Conservation (phyloP, 2,113 vertebrate species). For the Lophius piscatorius region DNA sequence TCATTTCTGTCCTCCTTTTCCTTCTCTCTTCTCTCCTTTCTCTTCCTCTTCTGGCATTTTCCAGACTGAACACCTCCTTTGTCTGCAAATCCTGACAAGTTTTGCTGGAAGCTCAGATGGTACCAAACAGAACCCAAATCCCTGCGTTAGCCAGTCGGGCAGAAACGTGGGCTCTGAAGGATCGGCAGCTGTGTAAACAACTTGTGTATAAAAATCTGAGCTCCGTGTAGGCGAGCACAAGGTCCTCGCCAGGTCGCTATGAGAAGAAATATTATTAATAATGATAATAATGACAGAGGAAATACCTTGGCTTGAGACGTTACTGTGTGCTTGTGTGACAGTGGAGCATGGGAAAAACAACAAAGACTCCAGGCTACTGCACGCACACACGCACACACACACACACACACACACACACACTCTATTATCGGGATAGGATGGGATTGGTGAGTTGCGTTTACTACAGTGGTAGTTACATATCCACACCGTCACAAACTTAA, state of each 20-base stretch:
- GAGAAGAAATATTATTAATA: slow-evolving; percentile 70
- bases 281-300: slow-evolving; percentile 65
- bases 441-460: too few relatives aligned
- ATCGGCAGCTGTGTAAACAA: slow-evolving; percentile 77
- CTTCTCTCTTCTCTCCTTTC: neutral
- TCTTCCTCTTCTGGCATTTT: too few relatives aligned
- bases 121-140: slow-evolving; percentile 62
- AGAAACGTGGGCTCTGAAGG: slow-evolving; percentile 42
- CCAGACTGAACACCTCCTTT: too few relatives aligned
- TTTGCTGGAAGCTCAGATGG: slow-evolving; percentile 64
- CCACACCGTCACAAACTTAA: too few relatives aligned
- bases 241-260: slow-evolving; percentile 57
- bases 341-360: slow-evolving; percentile 70
- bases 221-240: slow-evolving; percentile 60
- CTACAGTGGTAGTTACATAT: too few relatives aligned
- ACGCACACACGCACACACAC: slow-evolving; percentile 6
- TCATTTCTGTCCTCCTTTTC: slow-evolving; percentile 3
- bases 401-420: slow-evolving; percentile 1
- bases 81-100: slow-evolving; percentile 32
- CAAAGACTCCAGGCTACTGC: slow-evolving; percentile 28
- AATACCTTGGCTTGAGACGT: slow-evolving; percentile 58
- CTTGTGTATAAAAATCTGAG: slow-evolving; percentile 67
- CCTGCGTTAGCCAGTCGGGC: slow-evolving; percentile 54
- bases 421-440: too few relatives aligned
- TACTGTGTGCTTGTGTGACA: slow-evolving; percentile 52